Conservation (phyloP, 1,140 invertebrate species). For the Drosophila arizonae region DNA sequence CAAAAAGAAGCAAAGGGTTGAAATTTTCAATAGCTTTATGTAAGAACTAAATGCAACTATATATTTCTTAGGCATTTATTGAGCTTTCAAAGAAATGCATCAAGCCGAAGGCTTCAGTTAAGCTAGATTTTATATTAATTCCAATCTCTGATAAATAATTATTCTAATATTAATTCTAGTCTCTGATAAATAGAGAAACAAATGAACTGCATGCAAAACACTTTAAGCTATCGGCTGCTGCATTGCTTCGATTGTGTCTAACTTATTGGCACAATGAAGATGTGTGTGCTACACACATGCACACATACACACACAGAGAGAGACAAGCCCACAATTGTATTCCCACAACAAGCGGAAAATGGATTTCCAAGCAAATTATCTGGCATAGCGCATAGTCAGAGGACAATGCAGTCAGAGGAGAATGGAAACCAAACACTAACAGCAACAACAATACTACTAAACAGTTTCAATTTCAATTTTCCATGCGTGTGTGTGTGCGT, state of each 20-base stretch:
- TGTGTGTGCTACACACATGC: slow-evolving; percentile 8
- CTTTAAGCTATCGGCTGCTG: slow-evolving; percentile 14
- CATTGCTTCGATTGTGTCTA: slow-evolving; percentile 20
- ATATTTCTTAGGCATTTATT: neutral
- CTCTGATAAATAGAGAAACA: no score
- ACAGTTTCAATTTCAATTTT: slow-evolving; percentile 75
- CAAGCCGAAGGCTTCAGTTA: no score
- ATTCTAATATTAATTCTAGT: no score
- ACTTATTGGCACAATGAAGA: slow-evolving; percentile 39
- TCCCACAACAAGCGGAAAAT: slow-evolving; percentile 70
- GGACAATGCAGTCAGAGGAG: slow-evolving; percentile 13
- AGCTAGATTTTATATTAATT: no score
- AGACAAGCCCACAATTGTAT: neutral
- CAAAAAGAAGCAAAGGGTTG: no score
- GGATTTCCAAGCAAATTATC: slow-evolving; percentile 81
- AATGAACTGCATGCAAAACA: neutral
- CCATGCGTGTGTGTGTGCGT: slow-evolving; percentile 17
- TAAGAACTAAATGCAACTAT: no score
- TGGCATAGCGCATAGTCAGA: slow-evolving; percentile 40
- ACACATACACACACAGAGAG: slow-evolving; percentile 10
- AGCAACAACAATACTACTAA: slow-evolving; percentile 40
- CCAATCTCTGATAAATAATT: no score
- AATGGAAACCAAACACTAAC: slow-evolving; percentile 9
- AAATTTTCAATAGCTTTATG: no score
- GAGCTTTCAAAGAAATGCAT: no score